Percentiles rank a stretch among this genome's conserved stretches.
Evolutionary conservation across 1,140 invertebrate genomes (phyloP).

Genomic region (Trachymyrmex septentrionalis): DNA sequence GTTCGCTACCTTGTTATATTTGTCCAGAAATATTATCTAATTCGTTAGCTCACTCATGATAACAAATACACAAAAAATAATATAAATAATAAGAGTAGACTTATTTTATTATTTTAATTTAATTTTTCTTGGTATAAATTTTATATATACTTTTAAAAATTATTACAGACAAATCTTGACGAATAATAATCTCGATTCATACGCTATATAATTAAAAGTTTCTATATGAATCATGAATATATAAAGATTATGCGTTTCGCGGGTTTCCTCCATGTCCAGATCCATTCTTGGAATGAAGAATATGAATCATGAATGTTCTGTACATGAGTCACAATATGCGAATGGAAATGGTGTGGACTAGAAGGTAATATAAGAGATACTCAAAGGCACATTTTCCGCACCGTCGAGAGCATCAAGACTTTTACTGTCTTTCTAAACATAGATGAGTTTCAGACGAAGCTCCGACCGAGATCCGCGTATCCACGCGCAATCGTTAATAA

Average conservation of each 20-base stretch:
- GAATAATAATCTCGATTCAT: background rate
- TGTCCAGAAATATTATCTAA: background rate
- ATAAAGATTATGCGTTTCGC: no score
- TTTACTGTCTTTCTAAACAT: conserved; percentile 11
- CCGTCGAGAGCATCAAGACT: background rate
- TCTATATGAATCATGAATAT: background rate
- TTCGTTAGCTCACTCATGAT: background rate
- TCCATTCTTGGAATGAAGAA: no score
- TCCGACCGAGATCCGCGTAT: conserved; percentile 27
- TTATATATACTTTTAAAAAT: background rate
- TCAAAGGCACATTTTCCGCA: background rate
- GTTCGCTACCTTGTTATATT: background rate
- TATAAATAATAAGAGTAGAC: background rate
- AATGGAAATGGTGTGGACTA: background rate
- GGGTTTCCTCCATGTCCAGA: no score
- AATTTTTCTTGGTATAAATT: background rate
- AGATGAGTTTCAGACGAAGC: conserved; percentile 41
- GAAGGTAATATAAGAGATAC: background rate
- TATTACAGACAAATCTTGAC: background rate
- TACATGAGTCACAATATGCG: background rate
- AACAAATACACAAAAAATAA: background rate
- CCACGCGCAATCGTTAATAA: conserved; percentile 59
- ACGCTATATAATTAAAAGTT: background rate
- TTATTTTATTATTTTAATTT: background rate
- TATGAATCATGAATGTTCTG: background rate